Evolutionary conservation across 2,888 invertebrate species (phyloP).

Genomic region (Melangyna quadrimaculata): DNA sequence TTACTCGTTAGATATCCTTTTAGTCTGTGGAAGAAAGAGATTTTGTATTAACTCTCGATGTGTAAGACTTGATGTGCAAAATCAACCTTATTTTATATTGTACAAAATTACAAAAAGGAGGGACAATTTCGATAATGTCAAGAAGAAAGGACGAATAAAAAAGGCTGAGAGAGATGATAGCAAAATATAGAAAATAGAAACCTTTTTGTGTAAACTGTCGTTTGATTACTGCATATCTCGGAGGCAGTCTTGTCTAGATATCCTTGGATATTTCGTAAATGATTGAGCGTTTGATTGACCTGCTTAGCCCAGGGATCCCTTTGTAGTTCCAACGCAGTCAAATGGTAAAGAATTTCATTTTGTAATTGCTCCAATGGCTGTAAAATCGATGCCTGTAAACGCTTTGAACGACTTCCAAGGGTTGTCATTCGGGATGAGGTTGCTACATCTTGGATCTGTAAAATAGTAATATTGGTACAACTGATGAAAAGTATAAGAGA

Average conservation of each 20-base stretch:
- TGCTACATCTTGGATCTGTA: conserved; percentile 85
- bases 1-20: conserved; percentile 86
- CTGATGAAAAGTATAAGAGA: not conserved
- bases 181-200: conserved; percentile 56
- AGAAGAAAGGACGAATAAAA: too few relatives aligned
- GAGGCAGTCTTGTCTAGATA: conserved; percentile 88
- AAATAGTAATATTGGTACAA: not conserved
- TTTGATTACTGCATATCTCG: conserved; percentile 86
- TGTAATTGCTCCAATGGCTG: conserved; percentile 87
- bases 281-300: conserved; percentile 87
- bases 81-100: not conserved
- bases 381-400: conserved; percentile 85
- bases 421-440: conserved; percentile 88
- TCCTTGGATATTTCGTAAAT: conserved; percentile 89
- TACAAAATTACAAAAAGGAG: not conserved
- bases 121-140: not conserved
- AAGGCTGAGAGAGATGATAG: not conserved
- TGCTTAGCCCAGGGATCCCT: conserved; percentile 87
- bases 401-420: conserved; percentile 85
- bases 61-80: not conserved
- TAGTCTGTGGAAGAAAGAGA: conserved; percentile 80
- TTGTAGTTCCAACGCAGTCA: conserved; percentile 89
- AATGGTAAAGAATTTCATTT: conserved; percentile 88
- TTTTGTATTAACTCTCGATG: not conserved
- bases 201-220: conserved; percentile 79